A percentile compares a stretch with the other conserved stretches of the same genome.
Evolutionary conservation across 2,888 invertebrate genomes (phyloP).

Genomic region (Teinopalpus imperialis): DNA sequence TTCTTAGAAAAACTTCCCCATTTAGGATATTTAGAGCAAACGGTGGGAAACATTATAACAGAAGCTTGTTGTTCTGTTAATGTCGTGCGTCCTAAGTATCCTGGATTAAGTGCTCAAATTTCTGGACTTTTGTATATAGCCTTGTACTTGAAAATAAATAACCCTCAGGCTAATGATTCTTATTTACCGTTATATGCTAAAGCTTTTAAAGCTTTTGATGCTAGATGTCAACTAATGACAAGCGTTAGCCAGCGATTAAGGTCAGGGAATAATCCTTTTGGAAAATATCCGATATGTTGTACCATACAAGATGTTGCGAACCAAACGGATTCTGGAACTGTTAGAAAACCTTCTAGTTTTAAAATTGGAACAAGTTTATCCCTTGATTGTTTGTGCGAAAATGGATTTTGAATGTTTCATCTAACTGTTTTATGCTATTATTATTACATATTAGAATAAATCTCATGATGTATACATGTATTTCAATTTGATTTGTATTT

Average conservation of each 20-base stretch:
- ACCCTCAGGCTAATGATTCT: conserved; percentile 49
- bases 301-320: conserved; percentile 3
- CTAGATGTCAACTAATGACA: conserved; percentile 58
- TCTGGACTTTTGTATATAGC: conserved; percentile 82
- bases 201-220: conserved; percentile 54
- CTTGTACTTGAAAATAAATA: conserved; percentile 79
- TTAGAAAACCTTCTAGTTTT: conserved; percentile 36
- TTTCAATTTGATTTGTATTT: too few species aligned
- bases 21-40: conserved; percentile 84
- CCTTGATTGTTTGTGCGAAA: conserved; percentile 9
- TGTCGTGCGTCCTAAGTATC: conserved; percentile 81
- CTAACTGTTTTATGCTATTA: too few species aligned
- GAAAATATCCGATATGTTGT: conserved; percentile 64
- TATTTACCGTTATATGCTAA: conserved; percentile 55
- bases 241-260: conserved; percentile 70
- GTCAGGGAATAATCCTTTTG: conserved; percentile 80
- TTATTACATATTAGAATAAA: too few species aligned
- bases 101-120: conserved; percentile 71
- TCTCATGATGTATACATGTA: too few species aligned
- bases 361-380: conserved; percentile 6
- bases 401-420: too few species aligned
- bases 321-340: conserved; percentile 33
- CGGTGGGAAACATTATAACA: conserved; percentile 75
- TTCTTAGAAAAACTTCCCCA: conserved; percentile 74
- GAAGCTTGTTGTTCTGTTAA: conserved; percentile 77